Evolutionary conservation across 2,113 vertebrate species (phyloP).

Genomic region (Caloenas nicobarica): DNA sequence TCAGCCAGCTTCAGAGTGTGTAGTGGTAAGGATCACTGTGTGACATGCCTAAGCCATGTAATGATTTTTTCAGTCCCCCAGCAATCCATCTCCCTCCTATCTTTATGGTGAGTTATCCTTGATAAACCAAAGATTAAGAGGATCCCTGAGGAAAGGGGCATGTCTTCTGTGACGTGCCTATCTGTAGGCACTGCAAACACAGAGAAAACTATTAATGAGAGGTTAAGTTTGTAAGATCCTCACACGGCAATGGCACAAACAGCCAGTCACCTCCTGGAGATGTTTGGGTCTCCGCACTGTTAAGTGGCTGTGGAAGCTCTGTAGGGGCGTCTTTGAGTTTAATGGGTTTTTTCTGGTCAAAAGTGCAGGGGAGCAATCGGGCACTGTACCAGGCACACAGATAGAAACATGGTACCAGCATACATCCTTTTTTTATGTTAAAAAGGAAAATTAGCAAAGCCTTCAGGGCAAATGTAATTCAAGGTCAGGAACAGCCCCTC

Average conservation of each 20-base stretch:
- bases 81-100: not conserved
- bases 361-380: rapidly evolving
- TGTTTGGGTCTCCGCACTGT: not conserved
- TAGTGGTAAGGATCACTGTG: not conserved
- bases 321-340: not conserved
- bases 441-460: not conserved
- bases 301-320: not conserved
- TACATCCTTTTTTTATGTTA: not conserved
- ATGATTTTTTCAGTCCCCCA: not conserved
- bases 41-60: not conserved
- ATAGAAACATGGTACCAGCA: not conserved
- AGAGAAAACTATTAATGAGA: not conserved
- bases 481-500: not conserved
- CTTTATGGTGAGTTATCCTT: not conserved
- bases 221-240: not conserved
- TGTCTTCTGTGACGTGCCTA: not conserved
- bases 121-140: not conserved
- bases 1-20: not conserved
- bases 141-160: not conserved
- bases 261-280: not conserved
- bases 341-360: not conserved
- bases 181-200: not conserved
- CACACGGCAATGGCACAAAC: not conserved
- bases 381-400: rapidly evolving
- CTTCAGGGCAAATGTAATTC: not conserved